phyloP scores from a whole-genome alignment of 2,888 invertebrate species.

The Phengaris alcon region DNA sequence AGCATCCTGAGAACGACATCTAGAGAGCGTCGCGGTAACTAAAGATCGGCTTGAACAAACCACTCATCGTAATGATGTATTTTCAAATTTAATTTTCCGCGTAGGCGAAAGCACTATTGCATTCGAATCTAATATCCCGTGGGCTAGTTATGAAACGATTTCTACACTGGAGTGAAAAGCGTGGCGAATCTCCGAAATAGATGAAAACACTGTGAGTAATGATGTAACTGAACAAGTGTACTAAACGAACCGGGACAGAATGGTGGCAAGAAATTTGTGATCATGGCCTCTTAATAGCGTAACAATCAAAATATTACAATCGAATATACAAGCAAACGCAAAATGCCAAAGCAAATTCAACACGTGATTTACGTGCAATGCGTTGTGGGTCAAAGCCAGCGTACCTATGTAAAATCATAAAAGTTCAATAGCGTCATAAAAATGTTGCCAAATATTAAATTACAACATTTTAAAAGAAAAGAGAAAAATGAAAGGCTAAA shows the following conservation, averaged over 20 bases:
- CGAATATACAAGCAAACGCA: constrained; percentile 23
- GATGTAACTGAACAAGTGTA: constrained; percentile 52
- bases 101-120: constrained; percentile 24
- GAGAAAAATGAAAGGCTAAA: background rate
- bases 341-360: constrained; percentile 29
- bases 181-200: constrained; percentile 53
- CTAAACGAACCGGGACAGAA: constrained; percentile 57
- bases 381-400: constrained; percentile 11
- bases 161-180: constrained; percentile 42
- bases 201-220: constrained; percentile 42
- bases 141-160: constrained; percentile 31
- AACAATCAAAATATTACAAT: constrained; percentile 42
- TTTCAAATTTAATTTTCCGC: constrained; percentile 8
- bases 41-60: background rate
- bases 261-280: constrained; percentile 51
- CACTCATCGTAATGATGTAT: background rate
- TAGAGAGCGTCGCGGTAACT: constrained; percentile 32
- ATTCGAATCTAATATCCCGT: constrained; percentile 28
- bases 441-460: background rate
- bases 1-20: constrained; percentile 48
- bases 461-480: background rate
- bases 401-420: background rate
- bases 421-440: background rate
- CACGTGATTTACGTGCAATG: constrained; percentile 15
- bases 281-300: constrained; percentile 41